A percentile compares a stretch with the other conserved stretches of the same genome.
Evolutionary conservation across 2,113 vertebrate genomes (phyloP).

Genomic region (Xiphorhynchus elegans): DNA sequence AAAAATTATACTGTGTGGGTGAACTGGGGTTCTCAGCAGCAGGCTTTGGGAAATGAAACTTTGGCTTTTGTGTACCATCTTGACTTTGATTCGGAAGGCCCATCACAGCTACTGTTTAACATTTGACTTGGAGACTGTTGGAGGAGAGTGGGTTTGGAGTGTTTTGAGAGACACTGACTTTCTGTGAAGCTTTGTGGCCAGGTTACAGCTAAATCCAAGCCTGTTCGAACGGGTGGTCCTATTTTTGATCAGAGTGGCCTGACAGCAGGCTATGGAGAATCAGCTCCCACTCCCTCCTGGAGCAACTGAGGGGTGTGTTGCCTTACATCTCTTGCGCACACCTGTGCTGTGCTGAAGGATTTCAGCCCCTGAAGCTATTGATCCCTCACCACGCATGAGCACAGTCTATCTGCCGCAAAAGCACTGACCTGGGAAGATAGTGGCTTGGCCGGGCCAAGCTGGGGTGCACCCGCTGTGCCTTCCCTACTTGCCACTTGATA

Average conservation of each 20-base stretch:
- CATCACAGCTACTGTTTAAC: not conserved
- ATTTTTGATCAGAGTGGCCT: not conserved
- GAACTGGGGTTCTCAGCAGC: not conserved
- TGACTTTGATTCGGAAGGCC: not conserved
- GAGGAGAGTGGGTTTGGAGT: not conserved
- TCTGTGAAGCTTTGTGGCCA: not conserved
- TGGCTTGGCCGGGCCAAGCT: not conserved
- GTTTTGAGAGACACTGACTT: not conserved
- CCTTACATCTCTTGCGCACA: not conserved
- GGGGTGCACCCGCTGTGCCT: conserved; percentile 44
- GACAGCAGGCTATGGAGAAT: not conserved
- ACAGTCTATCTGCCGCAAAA: not conserved
- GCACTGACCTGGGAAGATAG: conserved; percentile 19
- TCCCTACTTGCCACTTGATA: conserved; percentile 39
- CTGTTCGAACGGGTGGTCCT: not conserved
- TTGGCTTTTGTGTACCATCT: not conserved
- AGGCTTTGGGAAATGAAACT: not conserved
- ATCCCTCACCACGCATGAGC: not conserved
- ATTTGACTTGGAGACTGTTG: not conserved
- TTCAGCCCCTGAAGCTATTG: not conserved
- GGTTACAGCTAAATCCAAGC: not conserved
- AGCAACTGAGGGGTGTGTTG: not conserved
- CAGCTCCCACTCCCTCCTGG: not conserved
- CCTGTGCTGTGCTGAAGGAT: not conserved
- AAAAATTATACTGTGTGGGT: not conserved